Conservation (phyloP, 2,888 invertebrate genomes). For the Drosophila infuscata region DNA sequence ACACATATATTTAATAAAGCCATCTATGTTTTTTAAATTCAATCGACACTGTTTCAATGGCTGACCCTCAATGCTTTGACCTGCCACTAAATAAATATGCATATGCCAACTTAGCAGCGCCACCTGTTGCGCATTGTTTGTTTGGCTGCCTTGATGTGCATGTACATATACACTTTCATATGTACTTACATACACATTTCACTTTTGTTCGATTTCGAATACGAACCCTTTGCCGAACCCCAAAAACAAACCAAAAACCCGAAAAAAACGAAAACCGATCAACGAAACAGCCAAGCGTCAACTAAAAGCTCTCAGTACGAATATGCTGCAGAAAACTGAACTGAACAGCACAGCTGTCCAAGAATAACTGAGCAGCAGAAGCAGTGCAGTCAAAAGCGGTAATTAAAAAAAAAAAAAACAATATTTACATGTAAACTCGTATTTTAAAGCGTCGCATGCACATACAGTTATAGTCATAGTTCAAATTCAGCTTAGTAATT, state of each 20-base stretch:
- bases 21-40: slow-evolving; percentile 4
- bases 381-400: not conserved
- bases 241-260: not conserved
- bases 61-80: slow-evolving; percentile 15
- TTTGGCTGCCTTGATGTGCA: not conserved
- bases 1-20: not conserved
- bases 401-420: not conserved
- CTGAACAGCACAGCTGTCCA: slow-evolving; percentile 13
- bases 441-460: not conserved
- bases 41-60: slow-evolving; percentile 19
- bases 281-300: slow-evolving; percentile 2
- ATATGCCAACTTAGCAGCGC: not conserved
- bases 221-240: slow-evolving; percentile 1
- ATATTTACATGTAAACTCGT: not conserved
- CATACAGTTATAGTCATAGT: not conserved
- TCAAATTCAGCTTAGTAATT: not conserved
- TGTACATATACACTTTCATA: not conserved
- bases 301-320: not conserved
- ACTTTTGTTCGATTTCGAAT: slow-evolving; percentile 4
- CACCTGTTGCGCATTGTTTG: not conserved
- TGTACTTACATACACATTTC: slow-evolving; percentile 12
- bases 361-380: slow-evolving; percentile 24
- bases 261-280: not conserved
- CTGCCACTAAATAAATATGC: slow-evolving; percentile 1
- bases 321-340: slow-evolving; percentile 15